Conservation (phyloP, 2,113 vertebrate genomes). For the Conger conger region DNA sequence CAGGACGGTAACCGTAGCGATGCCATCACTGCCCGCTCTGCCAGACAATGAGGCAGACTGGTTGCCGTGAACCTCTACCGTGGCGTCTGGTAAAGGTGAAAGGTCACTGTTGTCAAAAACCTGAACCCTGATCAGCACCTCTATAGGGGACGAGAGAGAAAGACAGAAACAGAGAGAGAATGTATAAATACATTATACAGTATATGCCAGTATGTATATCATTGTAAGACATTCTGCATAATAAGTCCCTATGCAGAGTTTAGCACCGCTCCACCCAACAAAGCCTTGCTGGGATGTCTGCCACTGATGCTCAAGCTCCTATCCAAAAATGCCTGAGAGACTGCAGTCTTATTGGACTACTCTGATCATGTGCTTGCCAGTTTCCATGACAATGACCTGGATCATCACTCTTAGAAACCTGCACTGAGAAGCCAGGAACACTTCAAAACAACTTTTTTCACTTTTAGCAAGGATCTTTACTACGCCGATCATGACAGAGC, state of each 20-base stretch:
- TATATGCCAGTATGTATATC: too few species aligned
- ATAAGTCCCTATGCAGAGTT: background rate
- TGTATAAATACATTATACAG: too few species aligned
- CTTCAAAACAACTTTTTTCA: background rate
- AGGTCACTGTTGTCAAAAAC: conserved; percentile 81
- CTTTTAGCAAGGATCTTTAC: background rate
- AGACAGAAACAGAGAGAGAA: conserved; percentile 4
- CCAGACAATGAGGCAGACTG: conserved; percentile 70
- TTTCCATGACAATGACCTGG: conserved; percentile 65
- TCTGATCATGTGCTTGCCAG: conserved; percentile 34
- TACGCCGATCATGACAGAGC: background rate
- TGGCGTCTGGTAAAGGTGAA: conserved; percentile 70
- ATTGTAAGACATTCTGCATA: background rate
- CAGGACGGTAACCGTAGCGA: conserved; percentile 66
- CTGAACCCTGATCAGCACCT: conserved; percentile 82
- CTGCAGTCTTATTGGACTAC: conserved; percentile 17
- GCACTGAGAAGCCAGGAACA: conserved; percentile 26
- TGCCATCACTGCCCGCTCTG: conserved; percentile 67
- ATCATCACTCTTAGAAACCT: conserved; percentile 50
- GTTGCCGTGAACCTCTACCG: conserved; percentile 75
- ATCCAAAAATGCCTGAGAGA: conserved; percentile 25
- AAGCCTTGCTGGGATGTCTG: conserved; percentile 22
- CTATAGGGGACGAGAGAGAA: conserved; percentile 52
- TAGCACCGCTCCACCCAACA: conserved; percentile 14
- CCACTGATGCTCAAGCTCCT: conserved; percentile 24